A percentile compares a stretch with the other conserved stretches of the same genome.
These are phyloP conservation scores for Gnathonemus echidnorhynchus DNA, from an alignment of 2,113 vertebrate genomes.

Conservation along the genomic window DNA sequence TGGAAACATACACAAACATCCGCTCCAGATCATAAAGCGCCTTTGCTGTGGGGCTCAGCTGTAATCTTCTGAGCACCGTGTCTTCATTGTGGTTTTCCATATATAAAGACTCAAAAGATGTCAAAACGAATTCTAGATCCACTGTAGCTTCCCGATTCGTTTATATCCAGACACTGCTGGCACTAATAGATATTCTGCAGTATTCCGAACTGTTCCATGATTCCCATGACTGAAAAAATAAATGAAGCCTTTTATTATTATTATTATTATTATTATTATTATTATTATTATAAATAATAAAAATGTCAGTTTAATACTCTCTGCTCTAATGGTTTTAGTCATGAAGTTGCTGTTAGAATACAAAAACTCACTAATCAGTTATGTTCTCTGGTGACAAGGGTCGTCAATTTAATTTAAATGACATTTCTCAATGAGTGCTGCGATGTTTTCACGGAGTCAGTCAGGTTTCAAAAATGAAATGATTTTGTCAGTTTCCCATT, in stretches of 20 bases:
- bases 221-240: background rate
- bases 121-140: background rate
- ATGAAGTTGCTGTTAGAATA: background rate
- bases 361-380: background rate
- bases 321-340: too few species aligned
- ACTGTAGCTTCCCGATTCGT: background rate
- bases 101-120: background rate
- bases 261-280: background rate
- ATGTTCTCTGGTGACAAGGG: background rate
- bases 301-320: background rate
- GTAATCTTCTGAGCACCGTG: background rate
- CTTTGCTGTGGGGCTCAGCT: background rate
- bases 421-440: background rate
- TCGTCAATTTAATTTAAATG: slow-evolving; percentile 7
- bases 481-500: slow-evolving; percentile 4
- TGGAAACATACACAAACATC: background rate
- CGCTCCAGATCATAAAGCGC: background rate
- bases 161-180: background rate
- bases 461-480: background rate
- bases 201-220: background rate
- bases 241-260: background rate
- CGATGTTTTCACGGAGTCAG: background rate
- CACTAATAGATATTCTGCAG: background rate
- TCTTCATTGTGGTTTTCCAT: background rate
- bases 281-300: background rate